Percentiles rank a stretch among this genome's conserved stretches.
Conservation (phyloP, 2,797 vertebrate genomes). For the Remorina albescens region DNA sequence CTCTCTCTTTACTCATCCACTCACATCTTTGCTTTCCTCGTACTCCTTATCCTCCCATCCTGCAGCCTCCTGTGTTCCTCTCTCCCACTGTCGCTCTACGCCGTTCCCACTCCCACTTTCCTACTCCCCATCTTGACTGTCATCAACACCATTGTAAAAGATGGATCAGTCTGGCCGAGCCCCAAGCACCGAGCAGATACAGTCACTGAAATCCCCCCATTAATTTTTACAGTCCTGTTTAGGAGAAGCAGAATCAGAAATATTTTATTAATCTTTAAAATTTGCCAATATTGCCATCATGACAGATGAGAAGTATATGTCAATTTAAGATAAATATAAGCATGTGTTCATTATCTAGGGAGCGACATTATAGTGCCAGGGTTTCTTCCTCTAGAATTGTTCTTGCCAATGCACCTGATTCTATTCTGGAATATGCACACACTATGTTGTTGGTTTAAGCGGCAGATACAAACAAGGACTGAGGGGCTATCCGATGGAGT, state of each 20-base stretch:
- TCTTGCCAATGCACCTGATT: not conserved
- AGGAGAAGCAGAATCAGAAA: not conserved
- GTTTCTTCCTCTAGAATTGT: not conserved
- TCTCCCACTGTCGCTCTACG: not conserved
- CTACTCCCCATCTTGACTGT: slow-evolving; percentile 1
- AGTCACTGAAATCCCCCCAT: not conserved
- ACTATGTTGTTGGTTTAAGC: slow-evolving; percentile 6
- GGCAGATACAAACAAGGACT: not conserved
- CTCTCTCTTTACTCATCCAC: slow-evolving; percentile 24
- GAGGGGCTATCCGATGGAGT: not conserved
- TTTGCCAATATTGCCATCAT: too few relatives aligned
- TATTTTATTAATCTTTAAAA: too few relatives aligned
- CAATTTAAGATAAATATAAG: too few relatives aligned
- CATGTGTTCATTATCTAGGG: not conserved
- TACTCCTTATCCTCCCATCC: not conserved
- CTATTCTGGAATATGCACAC: not conserved
- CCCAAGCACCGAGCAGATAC: slow-evolving; percentile 16
- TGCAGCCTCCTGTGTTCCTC: not conserved
- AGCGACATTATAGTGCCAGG: not conserved
- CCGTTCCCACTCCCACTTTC: not conserved
- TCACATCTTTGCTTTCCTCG: slow-evolving; percentile 24
- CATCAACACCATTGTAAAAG: slow-evolving; percentile 28
- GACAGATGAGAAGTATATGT: not conserved
- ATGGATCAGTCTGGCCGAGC: slow-evolving; percentile 5
- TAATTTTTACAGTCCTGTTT: not conserved